phyloP scores from a whole-genome alignment of 2,888 invertebrate genomes.

The Platerodrilus igneus region DNA sequence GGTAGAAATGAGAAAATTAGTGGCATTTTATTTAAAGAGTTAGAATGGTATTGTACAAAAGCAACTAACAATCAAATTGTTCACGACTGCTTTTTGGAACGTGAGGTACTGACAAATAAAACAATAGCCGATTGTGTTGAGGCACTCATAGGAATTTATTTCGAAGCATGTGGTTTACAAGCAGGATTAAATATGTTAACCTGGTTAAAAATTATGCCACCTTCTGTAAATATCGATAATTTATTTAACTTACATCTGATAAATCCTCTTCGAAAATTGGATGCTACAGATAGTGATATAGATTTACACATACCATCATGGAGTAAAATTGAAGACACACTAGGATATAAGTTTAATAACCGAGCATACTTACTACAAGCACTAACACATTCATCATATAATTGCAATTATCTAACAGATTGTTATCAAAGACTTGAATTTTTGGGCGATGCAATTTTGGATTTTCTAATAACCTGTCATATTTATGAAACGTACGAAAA shows the following conservation, averaged over 20 bases:
- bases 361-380: conserved; percentile 81
- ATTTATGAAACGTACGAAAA: conserved; percentile 71
- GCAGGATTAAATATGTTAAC: conserved; percentile 37
- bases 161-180: conserved; percentile 50
- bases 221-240: conserved; percentile 33
- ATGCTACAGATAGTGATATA: conserved; percentile 47
- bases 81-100: conserved; percentile 35
- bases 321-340: conserved; percentile 53
- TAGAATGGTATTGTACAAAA: conserved; percentile 19
- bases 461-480: conserved; percentile 82
- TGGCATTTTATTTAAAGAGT: conserved; percentile 33
- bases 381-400: conserved; percentile 87
- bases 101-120: conserved; percentile 58
- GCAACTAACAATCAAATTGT: not conserved
- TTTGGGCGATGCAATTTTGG: conserved; percentile 85
- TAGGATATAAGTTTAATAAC: conserved; percentile 77
- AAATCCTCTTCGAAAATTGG: conserved; percentile 45
- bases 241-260: conserved; percentile 34
- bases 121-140: conserved; percentile 78
- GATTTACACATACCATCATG: conserved; percentile 42
- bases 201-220: conserved; percentile 51
- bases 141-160: conserved; percentile 75
- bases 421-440: conserved; percentile 89
- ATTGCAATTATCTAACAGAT: conserved; percentile 73
- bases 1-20: conserved; percentile 48